Percentiles rank a stretch among this genome's conserved stretches.
These are phyloP conservation scores for Scolanthus callimorphus DNA, from an alignment of 92 coral and sea anemone species.

Conservation along the genomic window DNA sequence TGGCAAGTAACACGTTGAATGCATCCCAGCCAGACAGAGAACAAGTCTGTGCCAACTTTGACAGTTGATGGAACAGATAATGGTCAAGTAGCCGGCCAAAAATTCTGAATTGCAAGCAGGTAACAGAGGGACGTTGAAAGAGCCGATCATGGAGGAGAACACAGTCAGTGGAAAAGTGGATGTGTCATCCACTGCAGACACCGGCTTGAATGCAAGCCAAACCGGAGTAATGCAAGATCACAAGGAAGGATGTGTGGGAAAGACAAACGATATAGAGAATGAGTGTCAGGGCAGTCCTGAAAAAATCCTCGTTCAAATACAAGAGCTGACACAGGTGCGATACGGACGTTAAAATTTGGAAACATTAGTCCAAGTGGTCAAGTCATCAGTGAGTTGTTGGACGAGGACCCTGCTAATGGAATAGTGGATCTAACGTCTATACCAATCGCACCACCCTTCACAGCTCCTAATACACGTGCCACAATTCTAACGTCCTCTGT, in stretches of 20 bases:
- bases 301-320: background rate
- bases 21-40: background rate
- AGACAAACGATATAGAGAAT: background rate
- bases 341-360: too few species aligned
- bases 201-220: background rate
- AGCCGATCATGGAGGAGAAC: background rate
- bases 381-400: background rate
- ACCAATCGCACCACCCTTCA: background rate
- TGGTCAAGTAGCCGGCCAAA: background rate
- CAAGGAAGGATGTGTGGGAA: background rate
- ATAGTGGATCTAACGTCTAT: background rate
- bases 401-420: background rate
- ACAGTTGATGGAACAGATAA: background rate
- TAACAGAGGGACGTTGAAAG: background rate
- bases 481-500: background rate
- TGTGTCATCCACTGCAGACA: background rate
- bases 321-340: background rate
- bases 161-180: background rate
- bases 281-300: background rate
- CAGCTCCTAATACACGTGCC: background rate
- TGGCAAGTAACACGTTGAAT: too few species aligned
- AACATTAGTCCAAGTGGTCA: background rate
- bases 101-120: background rate
- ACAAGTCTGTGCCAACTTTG: background rate
- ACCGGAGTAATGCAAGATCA: background rate